Percentiles rank a stretch among this genome's conserved stretches.
phyloP scores from a whole-genome alignment of 2,113 vertebrate species.

The Chiloscyllium plagiosum region DNA sequence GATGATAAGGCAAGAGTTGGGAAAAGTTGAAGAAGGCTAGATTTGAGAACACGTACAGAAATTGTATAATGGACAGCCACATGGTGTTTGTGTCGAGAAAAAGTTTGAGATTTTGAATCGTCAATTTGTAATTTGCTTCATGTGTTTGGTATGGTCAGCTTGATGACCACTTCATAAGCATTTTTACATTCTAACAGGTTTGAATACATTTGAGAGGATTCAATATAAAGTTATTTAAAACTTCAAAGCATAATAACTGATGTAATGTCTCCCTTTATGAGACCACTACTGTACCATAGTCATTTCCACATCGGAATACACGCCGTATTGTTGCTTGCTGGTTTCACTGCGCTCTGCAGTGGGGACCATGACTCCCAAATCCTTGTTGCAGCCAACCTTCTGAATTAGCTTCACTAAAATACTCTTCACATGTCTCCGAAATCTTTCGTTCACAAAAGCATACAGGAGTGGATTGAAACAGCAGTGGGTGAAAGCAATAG shows the following conservation, averaged over 20 bases:
- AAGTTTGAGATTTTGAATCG: not conserved
- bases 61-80: too few relatives aligned
- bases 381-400: slow-evolving; percentile 49
- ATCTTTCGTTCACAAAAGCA: slow-evolving; percentile 51
- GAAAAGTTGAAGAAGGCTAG: not conserved
- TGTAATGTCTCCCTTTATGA: not conserved
- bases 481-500: slow-evolving; percentile 62
- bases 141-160: not conserved
- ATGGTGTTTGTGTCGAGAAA: not conserved
- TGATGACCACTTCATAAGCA: not conserved
- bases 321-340: slow-evolving; percentile 17
- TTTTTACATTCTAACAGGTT: not conserved
- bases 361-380: slow-evolving; percentile 75
- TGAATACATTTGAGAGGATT: not conserved
- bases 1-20: not conserved
- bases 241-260: not conserved
- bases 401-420: slow-evolving; percentile 40
- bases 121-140: not conserved
- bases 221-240: not conserved
- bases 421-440: slow-evolving; percentile 47
- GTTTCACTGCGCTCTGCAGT: slow-evolving; percentile 14
- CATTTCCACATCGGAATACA: slow-evolving; percentile 30
- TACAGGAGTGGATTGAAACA: slow-evolving; percentile 62
- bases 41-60: not conserved
- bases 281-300: not conserved